Percentiles rank a stretch among this genome's conserved stretches.
These are phyloP conservation scores for Drosophila funebris DNA, from an alignment of 1,140 invertebrate species.

Conservation along the genomic window DNA sequence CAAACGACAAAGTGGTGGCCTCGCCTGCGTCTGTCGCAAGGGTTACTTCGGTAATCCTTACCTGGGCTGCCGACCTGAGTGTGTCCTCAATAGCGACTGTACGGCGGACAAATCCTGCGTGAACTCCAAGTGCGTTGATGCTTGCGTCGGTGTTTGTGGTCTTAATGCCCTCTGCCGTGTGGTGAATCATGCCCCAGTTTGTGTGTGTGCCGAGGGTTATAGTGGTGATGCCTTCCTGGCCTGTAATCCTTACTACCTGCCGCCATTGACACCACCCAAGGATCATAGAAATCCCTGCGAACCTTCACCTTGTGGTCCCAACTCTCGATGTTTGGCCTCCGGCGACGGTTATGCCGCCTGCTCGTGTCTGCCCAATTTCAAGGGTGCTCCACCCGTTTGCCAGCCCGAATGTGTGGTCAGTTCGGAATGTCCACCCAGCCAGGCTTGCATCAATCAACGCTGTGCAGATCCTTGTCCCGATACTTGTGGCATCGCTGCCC, in stretches of 20 bases:
- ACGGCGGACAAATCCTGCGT: slow-evolving; percentile 88
- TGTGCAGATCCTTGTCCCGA: slow-evolving; percentile 91
- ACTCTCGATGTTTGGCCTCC: slow-evolving; percentile 90
- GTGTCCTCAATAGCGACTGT: slow-evolving; percentile 92
- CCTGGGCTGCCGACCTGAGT: slow-evolving; percentile 90
- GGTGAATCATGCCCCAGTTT: slow-evolving; percentile 91
- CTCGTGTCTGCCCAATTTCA: slow-evolving; percentile 91
- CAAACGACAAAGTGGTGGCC: slow-evolving; percentile 85
- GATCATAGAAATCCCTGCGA: slow-evolving; percentile 85
- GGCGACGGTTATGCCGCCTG: slow-evolving; percentile 90
- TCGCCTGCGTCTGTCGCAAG: slow-evolving; percentile 87
- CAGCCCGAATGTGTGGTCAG: slow-evolving; percentile 92
- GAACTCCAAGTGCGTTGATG: slow-evolving; percentile 92
- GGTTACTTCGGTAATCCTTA: slow-evolving; percentile 90
- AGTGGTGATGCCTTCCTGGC: slow-evolving; percentile 91
- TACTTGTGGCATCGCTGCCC: slow-evolving; percentile 90
- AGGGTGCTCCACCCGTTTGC: slow-evolving; percentile 91
- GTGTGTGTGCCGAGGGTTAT: slow-evolving; percentile 89
- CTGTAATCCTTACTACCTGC: slow-evolving; percentile 85
- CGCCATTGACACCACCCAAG: slow-evolving; percentile 52
- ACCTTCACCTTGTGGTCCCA: slow-evolving; percentile 91
- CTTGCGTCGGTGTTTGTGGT: slow-evolving; percentile 91
- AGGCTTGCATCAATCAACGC: slow-evolving; percentile 91
- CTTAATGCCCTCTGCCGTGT: slow-evolving; percentile 89
- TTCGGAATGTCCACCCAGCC: slow-evolving; percentile 90